Percentiles rank a stretch among this genome's conserved stretches.
These are phyloP conservation scores for Heliconius ismenius DNA, from an alignment of 2,888 invertebrate species.

Conservation along the genomic window DNA sequence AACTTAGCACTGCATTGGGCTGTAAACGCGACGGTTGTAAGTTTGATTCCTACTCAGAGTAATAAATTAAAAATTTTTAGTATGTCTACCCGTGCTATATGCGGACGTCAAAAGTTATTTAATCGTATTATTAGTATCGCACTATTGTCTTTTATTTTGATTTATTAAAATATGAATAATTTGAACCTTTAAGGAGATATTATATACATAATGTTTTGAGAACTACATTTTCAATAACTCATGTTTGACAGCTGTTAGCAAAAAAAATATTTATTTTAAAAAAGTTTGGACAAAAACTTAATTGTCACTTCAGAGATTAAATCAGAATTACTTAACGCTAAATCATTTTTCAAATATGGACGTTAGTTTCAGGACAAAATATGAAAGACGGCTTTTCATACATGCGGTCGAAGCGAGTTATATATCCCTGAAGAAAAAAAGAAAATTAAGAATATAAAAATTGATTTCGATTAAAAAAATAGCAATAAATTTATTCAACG, in stretches of 20 bases:
- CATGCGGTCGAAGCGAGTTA: slow-evolving; percentile 56
- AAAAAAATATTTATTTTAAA: slow-evolving; percentile 26
- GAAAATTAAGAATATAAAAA: not conserved
- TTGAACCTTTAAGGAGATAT: not conserved
- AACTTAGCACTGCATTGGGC: not conserved
- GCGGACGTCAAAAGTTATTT: not conserved
- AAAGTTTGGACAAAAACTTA: slow-evolving; percentile 37
- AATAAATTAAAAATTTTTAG: not conserved
- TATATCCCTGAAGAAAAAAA: slow-evolving; percentile 29
- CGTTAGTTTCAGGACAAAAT: slow-evolving; percentile 78
- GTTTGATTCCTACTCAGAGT: not conserved
- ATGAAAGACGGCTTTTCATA: slow-evolving; percentile 73
- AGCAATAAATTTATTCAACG: not conserved
- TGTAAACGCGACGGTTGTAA: not conserved
- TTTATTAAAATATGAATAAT: not conserved
- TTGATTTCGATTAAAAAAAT: not conserved
- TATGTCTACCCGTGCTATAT: not conserved
- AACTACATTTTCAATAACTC: slow-evolving; percentile 29
- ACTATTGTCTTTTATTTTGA: not conserved
- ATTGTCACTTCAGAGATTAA: slow-evolving; percentile 55
- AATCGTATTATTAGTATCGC: no score
- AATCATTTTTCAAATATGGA: slow-evolving; percentile 79
- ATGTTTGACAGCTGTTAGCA: slow-evolving; percentile 28
- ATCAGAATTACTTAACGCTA: slow-evolving; percentile 75
- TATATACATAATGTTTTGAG: not conserved